phyloP scores from a whole-genome alignment of 2,113 vertebrate genomes.

The Rhinoptilus africanus region DNA sequence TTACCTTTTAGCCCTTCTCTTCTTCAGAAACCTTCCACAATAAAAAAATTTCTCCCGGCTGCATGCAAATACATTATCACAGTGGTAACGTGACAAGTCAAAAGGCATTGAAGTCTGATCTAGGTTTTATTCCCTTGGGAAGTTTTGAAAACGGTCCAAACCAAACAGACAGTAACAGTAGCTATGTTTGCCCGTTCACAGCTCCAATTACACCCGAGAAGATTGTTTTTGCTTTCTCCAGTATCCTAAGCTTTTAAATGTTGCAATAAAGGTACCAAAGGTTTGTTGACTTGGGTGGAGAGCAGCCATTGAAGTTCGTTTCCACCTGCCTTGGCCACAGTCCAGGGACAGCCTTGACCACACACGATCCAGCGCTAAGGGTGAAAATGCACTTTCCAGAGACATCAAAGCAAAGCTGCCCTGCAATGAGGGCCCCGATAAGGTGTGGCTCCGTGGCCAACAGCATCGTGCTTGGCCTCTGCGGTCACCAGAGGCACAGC shows the following conservation, averaged over 20 bases:
- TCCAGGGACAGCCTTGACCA: background rate
- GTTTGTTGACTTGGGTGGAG: background rate
- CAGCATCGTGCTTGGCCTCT: background rate
- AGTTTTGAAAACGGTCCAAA: background rate
- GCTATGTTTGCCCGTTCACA: background rate
- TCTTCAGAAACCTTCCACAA: background rate
- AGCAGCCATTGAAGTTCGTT: background rate
- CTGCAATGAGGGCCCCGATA: background rate
- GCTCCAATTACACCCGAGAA: background rate
- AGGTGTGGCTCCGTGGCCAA: background rate
- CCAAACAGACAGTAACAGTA: background rate
- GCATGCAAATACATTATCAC: too few species aligned
- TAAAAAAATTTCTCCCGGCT: rapidly evolving
- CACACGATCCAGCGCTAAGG: rapidly evolving
- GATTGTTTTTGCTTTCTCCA: background rate
- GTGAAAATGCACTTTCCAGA: background rate
- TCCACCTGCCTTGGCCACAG: background rate
- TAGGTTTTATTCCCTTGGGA: background rate
- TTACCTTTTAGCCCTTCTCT: background rate
- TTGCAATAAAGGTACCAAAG: background rate
- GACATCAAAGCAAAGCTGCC: background rate
- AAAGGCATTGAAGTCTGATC: background rate
- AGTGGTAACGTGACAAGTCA: background rate
- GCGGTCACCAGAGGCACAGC: background rate
- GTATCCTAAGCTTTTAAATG: background rate